Evolutionary conservation across 2,113 vertebrate genomes (phyloP).

Genomic region (Nycticorax nycticorax): DNA sequence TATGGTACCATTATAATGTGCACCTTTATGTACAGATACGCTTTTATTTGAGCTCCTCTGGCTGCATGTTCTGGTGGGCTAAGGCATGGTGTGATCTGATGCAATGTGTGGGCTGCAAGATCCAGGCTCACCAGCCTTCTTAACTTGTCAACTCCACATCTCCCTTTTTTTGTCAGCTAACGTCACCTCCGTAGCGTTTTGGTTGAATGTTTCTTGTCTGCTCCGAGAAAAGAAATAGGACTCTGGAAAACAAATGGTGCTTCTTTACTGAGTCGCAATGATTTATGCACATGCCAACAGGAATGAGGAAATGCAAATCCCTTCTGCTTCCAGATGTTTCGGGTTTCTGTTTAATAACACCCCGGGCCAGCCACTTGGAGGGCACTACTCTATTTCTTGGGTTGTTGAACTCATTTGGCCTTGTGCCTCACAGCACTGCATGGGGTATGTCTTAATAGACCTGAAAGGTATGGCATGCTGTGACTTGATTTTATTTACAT

Average conservation of each 20-base stretch:
- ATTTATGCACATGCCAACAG: background rate
- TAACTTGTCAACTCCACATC: background rate
- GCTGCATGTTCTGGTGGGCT: background rate
- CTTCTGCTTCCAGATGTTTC: background rate
- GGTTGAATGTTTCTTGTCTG: background rate
- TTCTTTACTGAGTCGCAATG: background rate
- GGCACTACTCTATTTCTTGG: background rate
- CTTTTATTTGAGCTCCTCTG: background rate
- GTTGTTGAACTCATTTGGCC: constrained; percentile 38
- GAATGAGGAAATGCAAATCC: background rate
- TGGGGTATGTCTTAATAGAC: background rate
- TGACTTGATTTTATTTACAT: constrained; percentile 40
- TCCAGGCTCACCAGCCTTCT: background rate
- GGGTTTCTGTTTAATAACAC: background rate
- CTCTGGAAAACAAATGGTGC: background rate
- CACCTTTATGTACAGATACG: background rate
- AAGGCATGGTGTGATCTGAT: background rate
- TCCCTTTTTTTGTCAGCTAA: background rate
- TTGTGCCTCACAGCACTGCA: background rate
- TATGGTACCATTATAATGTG: background rate
- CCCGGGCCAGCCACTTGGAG: background rate
- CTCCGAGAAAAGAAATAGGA: background rate
- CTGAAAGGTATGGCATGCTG: background rate
- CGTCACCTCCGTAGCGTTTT: background rate
- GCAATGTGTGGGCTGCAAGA: background rate